Percentiles rank a stretch among this genome's conserved stretches.
Conservation (phyloP, 2,888 invertebrate genomes). For the Ecliptopera silaceata region DNA sequence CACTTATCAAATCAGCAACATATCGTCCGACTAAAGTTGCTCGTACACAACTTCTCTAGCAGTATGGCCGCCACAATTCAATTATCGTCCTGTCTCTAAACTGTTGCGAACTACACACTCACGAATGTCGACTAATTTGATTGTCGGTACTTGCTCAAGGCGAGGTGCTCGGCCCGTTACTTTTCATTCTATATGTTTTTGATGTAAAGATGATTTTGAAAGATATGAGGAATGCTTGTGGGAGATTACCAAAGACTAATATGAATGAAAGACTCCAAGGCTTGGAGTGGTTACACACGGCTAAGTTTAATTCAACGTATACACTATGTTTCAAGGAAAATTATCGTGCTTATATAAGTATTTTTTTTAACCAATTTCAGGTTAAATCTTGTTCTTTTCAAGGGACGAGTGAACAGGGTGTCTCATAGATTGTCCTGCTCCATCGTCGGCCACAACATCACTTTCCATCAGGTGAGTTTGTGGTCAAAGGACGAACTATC, state of each 20-base stretch:
- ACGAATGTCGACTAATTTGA: slow-evolving; percentile 70
- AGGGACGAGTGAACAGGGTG: no score
- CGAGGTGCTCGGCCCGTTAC: slow-evolving; percentile 46
- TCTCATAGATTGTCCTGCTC: no score
- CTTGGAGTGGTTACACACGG: no score
- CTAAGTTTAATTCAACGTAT: no score
- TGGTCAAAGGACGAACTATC: no score
- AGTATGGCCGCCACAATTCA: slow-evolving; percentile 38
- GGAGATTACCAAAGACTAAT: neutral
- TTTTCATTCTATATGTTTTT: slow-evolving; percentile 23
- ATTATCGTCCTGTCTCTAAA: slow-evolving; percentile 62
- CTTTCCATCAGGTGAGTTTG: no score
- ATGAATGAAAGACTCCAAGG: neutral
- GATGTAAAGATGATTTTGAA: neutral
- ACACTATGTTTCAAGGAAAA: no score
- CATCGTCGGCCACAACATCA: no score
- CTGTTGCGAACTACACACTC: slow-evolving; percentile 59
- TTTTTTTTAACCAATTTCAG: no score
- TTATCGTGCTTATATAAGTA: no score
- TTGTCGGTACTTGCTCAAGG: slow-evolving; percentile 62
- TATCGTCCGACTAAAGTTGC: neutral
- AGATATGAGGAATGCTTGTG: neutral
- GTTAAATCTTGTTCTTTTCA: no score
- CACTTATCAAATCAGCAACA: no score
- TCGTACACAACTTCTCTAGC: neutral